Evolutionary conservation across 2,888 invertebrate species (phyloP).

Genomic region (Andricus curvator): DNA sequence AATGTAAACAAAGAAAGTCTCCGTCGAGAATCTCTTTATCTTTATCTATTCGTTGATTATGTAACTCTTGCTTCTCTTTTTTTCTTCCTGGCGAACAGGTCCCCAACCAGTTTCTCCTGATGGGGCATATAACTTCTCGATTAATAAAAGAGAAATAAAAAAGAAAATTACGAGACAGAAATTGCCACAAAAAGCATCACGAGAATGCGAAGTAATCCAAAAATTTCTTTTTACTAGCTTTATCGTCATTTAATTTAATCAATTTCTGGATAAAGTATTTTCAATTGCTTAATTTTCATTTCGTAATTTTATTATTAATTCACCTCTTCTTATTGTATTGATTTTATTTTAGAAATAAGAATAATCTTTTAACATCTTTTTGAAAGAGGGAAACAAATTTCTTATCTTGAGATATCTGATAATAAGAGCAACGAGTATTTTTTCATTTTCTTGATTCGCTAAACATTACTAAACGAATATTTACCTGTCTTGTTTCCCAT

Average conservation of each 20-base stretch:
- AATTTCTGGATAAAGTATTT: too few species aligned
- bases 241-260: not conserved
- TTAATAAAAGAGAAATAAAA: conserved; percentile 33
- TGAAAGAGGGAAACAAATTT: not conserved
- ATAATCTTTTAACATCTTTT: not conserved
- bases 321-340: too few species aligned
- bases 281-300: not conserved
- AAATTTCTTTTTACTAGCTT: not conserved
- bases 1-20: conserved; percentile 33
- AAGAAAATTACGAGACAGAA: conserved; percentile 25
- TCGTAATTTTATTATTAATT: not conserved
- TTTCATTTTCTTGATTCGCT: conserved; percentile 2
- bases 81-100: conserved; percentile 14
- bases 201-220: not conserved
- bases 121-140: conserved; percentile 31
- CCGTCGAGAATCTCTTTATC: conserved; percentile 16
- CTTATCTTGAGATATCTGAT: not conserved
- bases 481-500: not conserved
- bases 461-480: not conserved
- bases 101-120: conserved; percentile 34
- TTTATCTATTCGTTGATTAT: conserved; percentile 33
- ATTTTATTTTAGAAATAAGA: too few species aligned
- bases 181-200: conserved; percentile 25
- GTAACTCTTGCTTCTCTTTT: conserved; percentile 21
- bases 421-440: conserved; percentile 1